Base-by-base conservation (phyloP, 2,113 vertebrate genomes). In the Ptilonorhynchus violaceus region DNA sequence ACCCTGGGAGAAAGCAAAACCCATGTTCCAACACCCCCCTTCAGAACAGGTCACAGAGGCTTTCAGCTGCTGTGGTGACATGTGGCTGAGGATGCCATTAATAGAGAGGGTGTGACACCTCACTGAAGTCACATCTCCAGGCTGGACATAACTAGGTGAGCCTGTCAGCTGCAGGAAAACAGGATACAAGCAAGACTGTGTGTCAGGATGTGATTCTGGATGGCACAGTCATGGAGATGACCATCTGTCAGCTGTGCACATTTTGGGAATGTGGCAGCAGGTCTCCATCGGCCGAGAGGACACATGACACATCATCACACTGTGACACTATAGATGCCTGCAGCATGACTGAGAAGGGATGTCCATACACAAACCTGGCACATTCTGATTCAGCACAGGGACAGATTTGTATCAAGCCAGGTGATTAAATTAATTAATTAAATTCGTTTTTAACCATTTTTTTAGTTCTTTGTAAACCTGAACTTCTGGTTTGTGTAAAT, bases 11-110 rank as follows among this genome's bases (percentile, higher is more conserved):
- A 49, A 72, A 89, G 37, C 0, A 1, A 68, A 87, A 25, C 10
- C 20, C 1, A 0, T 19, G 11, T 42, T 50, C 47, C 55, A 31
- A 55, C 15, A 63, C 28, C 21, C 33, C 28, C 2, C 0, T 41
- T 68, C 56, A 72, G 44, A 66, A 46, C 11, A 49, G 89, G 37
- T 23, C 22, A 2, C 44, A 68, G 63, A 63, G 53, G 42, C 41
- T 89, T 87, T 91, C 62, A 73, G 77, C 25, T 8, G 9, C 52
- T 49, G 66, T 39, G 49, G 22, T 41, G 39, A 8, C 2, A 1
- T 28, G 69, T 83, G 75, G 37, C n/a, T 5, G 2, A 69, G 27
- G 25, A 50, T 66, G 70, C 31, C 49, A 31, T 60, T 64, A 76
- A 68, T 20, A 64, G 76, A 67, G 52, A 67, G 13, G 28, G 49